Evolutionary conservation across 2,888 invertebrate species (phyloP).

Genomic region (Globia sparganii): DNA sequence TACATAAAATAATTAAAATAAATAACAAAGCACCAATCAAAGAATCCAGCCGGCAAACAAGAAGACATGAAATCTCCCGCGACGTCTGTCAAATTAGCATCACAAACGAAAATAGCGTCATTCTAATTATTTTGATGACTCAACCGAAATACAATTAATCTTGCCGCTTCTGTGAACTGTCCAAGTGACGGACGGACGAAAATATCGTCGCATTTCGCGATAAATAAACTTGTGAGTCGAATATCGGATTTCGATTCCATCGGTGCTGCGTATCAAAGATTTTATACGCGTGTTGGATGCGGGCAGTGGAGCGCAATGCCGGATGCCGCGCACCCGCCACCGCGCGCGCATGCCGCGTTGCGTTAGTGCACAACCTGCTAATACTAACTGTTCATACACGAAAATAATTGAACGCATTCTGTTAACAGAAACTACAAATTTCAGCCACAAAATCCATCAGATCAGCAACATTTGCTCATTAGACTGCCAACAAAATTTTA

Average conservation of each 20-base stretch:
- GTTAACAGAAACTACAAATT: slow-evolving; percentile 39
- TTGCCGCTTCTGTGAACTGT: slow-evolving; percentile 90
- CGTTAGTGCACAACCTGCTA: slow-evolving; percentile 53
- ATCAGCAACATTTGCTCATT: slow-evolving; percentile 55
- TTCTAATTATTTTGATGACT: slow-evolving; percentile 91
- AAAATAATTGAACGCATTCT: slow-evolving; percentile 52
- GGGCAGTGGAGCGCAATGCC: slow-evolving; percentile 82
- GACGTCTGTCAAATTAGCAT: slow-evolving; percentile 91
- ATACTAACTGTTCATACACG: slow-evolving; percentile 33
- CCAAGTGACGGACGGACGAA: slow-evolving; percentile 89
- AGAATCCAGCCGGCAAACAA: slow-evolving; percentile 83
- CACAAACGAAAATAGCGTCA: slow-evolving; percentile 90
- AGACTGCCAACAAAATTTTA: slow-evolving; percentile 58
- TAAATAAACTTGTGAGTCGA: slow-evolving; percentile 87
- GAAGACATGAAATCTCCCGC: slow-evolving; percentile 88
- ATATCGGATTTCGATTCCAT: slow-evolving; percentile 90
- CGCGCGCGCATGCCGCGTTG: slow-evolving; percentile 27
- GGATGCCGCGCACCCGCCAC: slow-evolving; percentile 61
- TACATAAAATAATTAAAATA: slow-evolving; percentile 72
- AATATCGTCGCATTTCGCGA: slow-evolving; percentile 90
- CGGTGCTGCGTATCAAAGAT: slow-evolving; percentile 90
- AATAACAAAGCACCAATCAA: slow-evolving; percentile 86
- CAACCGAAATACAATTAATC: slow-evolving; percentile 91
- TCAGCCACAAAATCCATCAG: slow-evolving; percentile 38
- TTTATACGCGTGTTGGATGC: slow-evolving; percentile 82